A percentile compares a stretch with the other conserved stretches of the same genome.
Conservation (phyloP, 2,888 invertebrate species). For the Coelopa pilipes region DNA sequence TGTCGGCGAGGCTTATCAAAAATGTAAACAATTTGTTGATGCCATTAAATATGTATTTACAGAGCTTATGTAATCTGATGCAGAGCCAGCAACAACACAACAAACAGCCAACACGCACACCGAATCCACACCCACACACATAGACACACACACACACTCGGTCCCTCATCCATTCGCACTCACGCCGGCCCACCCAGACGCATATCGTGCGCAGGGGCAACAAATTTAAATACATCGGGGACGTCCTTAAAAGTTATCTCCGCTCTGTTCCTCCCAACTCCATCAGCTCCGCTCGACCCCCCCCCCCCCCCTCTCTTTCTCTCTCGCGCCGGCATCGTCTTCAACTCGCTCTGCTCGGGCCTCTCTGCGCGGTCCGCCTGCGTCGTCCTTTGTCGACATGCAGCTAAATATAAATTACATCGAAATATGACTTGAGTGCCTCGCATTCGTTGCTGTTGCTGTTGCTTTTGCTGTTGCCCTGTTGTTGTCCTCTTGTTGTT, state of each 20-base stretch:
- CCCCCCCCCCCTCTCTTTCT: no score
- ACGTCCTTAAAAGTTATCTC: slow-evolving; percentile 4
- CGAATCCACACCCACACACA: no score
- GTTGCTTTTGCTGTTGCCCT: not conserved
- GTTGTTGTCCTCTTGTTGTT: slow-evolving; percentile 4
- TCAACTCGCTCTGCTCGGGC: no score
- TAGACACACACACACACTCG: no score
- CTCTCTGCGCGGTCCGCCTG: no score
- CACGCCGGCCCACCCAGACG: no score
- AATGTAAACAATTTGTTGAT: slow-evolving; percentile 22
- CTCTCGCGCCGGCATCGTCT: no score
- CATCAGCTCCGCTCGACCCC: not conserved
- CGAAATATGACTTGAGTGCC: slow-evolving; percentile 26
- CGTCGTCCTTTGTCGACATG: slow-evolving; percentile 2
- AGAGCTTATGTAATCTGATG: not conserved
- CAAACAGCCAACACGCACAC: no score
- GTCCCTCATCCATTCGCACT: no score
- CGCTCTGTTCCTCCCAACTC: not conserved
- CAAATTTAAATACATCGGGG: no score
- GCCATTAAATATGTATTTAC: not conserved
- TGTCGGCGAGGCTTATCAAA: slow-evolving; percentile 12
- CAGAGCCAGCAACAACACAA: no score
- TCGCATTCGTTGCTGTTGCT: not conserved
- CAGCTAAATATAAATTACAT: slow-evolving; percentile 21
- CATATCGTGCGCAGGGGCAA: no score